Evolutionary conservation across 2,888 invertebrate species (phyloP).

Genomic region (Patella ulyssiponensis): DNA sequence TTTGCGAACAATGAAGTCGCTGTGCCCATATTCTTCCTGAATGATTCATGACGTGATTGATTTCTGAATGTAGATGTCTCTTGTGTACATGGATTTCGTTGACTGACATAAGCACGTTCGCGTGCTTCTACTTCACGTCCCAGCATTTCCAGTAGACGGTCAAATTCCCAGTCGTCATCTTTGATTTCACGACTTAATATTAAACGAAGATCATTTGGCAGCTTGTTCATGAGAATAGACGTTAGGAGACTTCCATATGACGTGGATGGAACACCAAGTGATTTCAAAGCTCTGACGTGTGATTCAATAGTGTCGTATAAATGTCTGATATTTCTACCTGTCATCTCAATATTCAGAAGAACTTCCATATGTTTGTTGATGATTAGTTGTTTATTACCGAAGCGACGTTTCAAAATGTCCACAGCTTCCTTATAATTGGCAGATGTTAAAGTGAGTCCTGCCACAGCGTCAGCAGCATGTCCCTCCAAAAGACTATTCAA

Average conservation of each 20-base stretch:
- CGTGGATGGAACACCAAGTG: background rate
- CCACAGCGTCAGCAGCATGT: background rate
- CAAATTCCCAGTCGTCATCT: slow-evolving; percentile 3
- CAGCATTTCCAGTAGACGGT: background rate
- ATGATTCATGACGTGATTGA: background rate
- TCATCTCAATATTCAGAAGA: background rate
- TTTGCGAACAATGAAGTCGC: too few species aligned
- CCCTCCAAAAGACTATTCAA: background rate
- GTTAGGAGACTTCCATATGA: background rate
- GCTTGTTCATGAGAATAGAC: background rate
- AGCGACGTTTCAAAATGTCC: background rate
- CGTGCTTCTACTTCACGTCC: background rate
- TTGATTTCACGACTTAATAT: background rate
- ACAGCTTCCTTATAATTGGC: background rate
- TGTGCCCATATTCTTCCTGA: too few species aligned
- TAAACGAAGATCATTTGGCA: background rate
- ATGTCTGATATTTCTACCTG: background rate
- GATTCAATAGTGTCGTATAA: background rate
- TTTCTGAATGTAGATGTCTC: background rate
- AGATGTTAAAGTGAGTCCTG: background rate
- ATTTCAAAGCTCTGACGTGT: background rate
- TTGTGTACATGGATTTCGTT: background rate
- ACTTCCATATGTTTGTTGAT: background rate
- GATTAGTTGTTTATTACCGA: background rate
- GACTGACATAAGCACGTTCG: background rate